Evolutionary conservation across 1,140 invertebrate genomes (phyloP).

Genomic region (Euwallacea fornicatus): DNA sequence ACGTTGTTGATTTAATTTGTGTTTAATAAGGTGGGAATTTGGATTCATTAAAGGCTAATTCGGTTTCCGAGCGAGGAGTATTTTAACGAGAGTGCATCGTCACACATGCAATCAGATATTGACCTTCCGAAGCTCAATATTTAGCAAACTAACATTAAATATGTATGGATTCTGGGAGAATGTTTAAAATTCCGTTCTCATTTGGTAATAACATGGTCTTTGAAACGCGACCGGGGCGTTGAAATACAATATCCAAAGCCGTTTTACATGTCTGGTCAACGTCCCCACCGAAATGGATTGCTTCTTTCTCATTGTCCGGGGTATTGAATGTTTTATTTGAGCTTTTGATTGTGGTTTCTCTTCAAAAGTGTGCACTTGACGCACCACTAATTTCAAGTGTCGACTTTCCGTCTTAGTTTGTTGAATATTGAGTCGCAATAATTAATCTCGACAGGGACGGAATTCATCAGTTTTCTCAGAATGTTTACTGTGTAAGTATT

Average conservation of each 20-base stretch:
- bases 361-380: slow-evolving; percentile 9
- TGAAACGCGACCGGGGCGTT: not conserved
- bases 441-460: not conserved
- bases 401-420: not conserved
- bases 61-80: too few species aligned
- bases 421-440: not conserved
- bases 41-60: slow-evolving; percentile 10
- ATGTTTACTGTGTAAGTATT: not conserved
- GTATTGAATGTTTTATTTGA: slow-evolving; percentile 10
- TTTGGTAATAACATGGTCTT: not conserved
- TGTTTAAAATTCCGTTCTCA: too few species aligned
- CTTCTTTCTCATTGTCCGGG: not conserved
- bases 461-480: not conserved
- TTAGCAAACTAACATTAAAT: too few species aligned
- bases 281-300: slow-evolving; percentile 1
- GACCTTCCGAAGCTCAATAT: too few species aligned
- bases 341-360: slow-evolving; percentile 16
- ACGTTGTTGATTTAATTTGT: slow-evolving; percentile 19
- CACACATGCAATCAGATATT: too few species aligned
- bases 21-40: slow-evolving; percentile 17
- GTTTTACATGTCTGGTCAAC: slow-evolving; percentile 8
- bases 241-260: slow-evolving; percentile 15
- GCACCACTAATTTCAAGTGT: slow-evolving; percentile 2
- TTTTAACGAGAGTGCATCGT: too few species aligned
- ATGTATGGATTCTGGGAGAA: too few species aligned